Percentiles rank a stretch among this genome's conserved stretches.
These are phyloP conservation scores for Nemotelus pantherinus DNA, from an alignment of 2,888 invertebrate species.

Conservation along the genomic window DNA sequence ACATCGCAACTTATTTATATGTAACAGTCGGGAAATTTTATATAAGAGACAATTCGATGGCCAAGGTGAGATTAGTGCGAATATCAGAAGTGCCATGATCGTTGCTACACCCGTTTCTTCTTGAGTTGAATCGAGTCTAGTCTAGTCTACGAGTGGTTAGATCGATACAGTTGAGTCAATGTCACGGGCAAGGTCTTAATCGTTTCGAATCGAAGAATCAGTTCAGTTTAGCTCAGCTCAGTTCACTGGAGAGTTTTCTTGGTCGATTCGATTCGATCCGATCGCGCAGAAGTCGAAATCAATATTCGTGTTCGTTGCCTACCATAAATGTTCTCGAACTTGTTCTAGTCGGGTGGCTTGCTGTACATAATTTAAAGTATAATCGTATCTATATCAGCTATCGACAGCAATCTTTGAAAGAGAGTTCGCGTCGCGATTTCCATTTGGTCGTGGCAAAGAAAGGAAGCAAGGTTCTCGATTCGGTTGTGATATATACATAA, in stretches of 20 bases:
- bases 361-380: no score
- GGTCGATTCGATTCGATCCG: neutral
- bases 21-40: conserved; percentile 44
- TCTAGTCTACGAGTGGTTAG: neutral
- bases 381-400: no score
- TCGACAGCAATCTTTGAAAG: neutral
- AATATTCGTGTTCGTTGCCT: neutral
- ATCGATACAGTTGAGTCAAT: conserved; percentile 36
- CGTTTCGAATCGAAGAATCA: conserved; percentile 12
- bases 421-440: neutral
- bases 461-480: neutral
- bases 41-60: conserved; percentile 52
- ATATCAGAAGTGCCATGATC: conserved; percentile 45
- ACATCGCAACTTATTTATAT: conserved; percentile 2
- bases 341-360: neutral
- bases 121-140: neutral
- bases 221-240: neutral
- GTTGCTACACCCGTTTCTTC: conserved; percentile 4
- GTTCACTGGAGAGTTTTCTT: neutral
- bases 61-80: conserved; percentile 52
- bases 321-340: neutral
- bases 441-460: neutral
- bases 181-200: conserved; percentile 45
- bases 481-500: conserved; percentile 4
- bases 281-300: neutral